These are phyloP conservation scores for Periophthalmus modestus DNA, from an alignment of 2,113 vertebrate species.

Conservation along the genomic window DNA sequence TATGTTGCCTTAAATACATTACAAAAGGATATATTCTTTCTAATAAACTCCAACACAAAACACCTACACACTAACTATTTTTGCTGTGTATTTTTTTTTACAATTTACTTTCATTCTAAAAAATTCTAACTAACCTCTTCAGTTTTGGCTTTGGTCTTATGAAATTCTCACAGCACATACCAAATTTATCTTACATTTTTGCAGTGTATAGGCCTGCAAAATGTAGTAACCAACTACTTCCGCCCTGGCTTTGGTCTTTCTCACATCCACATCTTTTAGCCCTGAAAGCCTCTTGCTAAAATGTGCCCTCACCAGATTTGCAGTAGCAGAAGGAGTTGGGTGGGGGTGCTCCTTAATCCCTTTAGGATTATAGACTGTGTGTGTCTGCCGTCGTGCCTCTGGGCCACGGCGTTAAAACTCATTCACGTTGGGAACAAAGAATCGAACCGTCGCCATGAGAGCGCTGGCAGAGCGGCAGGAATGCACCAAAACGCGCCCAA, in stretches of 20 bases:
- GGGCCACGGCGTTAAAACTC: slow-evolving; percentile 92
- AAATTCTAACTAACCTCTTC: not conserved
- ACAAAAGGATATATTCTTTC: too few species aligned
- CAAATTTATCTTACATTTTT: too few species aligned
- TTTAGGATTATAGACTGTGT: slow-evolving; percentile 69
- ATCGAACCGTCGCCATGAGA: slow-evolving; percentile 92
- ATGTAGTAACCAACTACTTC: not conserved
- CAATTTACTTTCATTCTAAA: not conserved
- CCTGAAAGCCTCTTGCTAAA: not conserved
- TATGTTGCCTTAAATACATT: too few species aligned
- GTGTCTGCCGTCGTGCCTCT: slow-evolving; percentile 59
- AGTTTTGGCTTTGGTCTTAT: not conserved
- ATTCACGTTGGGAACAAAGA: slow-evolving; percentile 95
- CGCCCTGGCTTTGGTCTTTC: not conserved
- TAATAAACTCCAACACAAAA: too few species aligned
- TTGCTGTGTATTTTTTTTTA: too few species aligned
- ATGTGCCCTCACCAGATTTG: slow-evolving; percentile 10
- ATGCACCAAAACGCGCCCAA: slow-evolving; percentile 73
- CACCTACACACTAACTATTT: too few species aligned
- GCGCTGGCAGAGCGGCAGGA: slow-evolving; percentile 89
- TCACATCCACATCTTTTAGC: not conserved
- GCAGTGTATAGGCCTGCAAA: not conserved
- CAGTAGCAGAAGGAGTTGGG: not conserved
- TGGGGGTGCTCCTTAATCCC: slow-evolving; percentile 74
- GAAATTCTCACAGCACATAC: not conserved